Conservation (phyloP, 2,113 vertebrate species). For the Albula goreensis region DNA sequence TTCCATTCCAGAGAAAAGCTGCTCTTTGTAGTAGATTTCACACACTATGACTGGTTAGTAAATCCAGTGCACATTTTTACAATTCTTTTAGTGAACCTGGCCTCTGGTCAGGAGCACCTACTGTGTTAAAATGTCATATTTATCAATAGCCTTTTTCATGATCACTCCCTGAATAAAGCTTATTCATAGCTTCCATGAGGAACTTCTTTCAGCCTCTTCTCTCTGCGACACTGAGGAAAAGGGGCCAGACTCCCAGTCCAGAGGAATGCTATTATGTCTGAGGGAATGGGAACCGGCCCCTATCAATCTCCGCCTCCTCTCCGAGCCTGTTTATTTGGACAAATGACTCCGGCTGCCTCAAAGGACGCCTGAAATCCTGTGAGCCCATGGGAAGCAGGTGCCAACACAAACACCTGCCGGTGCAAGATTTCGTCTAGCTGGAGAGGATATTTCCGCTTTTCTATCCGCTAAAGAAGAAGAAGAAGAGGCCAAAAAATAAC, state of each 20-base stretch:
- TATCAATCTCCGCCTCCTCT: not conserved
- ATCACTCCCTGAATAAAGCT: not conserved
- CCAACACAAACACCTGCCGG: slow-evolving; percentile 17
- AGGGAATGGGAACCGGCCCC: not conserved
- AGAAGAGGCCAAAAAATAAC: slow-evolving; percentile 5
- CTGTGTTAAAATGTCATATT: not conserved
- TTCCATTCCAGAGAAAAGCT: not conserved
- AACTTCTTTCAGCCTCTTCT: not conserved
- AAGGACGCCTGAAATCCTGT: not conserved
- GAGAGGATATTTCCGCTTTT: not conserved
- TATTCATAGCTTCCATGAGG: not conserved
- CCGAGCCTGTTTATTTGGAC: slow-evolving; percentile 12
- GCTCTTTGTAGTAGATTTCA: not conserved
- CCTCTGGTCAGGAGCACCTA: not conserved
- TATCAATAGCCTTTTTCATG: not conserved
- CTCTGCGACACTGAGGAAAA: not conserved
- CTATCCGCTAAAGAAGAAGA: not conserved
- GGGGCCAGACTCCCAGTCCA: slow-evolving; percentile 4
- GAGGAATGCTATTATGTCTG: slow-evolving; percentile 15
- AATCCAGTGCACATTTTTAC: no score
- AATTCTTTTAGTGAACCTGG: not conserved
- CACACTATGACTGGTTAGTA: not conserved
- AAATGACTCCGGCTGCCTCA: not conserved
- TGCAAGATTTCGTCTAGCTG: not conserved
- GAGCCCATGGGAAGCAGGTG: slow-evolving; percentile 5